Conservation (phyloP, 2,797 vertebrate genomes). For the Cyprinodon diabolis region DNA sequence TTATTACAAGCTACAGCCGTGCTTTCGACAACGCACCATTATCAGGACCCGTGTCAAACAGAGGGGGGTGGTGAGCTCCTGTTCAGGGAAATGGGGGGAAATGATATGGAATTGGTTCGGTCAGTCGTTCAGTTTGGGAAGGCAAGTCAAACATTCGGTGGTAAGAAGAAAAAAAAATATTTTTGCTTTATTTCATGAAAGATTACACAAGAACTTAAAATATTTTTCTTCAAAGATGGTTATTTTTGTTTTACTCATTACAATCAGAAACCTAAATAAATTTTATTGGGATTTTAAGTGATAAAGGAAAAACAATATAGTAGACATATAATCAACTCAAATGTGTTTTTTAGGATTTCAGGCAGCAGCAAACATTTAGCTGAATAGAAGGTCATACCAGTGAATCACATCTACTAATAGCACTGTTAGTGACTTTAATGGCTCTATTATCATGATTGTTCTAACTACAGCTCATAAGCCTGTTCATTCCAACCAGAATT, state of each 20-base stretch:
- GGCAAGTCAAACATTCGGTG: slow-evolving; percentile 4
- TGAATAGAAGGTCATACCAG: background rate
- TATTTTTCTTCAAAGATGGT: no score
- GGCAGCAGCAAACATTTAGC: background rate
- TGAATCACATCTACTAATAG: background rate
- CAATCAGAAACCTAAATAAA: background rate
- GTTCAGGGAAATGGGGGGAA: slow-evolving; percentile 25
- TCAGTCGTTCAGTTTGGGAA: slow-evolving; percentile 24
- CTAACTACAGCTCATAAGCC: background rate
- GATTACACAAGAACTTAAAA: no score
- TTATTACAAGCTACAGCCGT: slow-evolving; percentile 53
- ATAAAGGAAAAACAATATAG: background rate
- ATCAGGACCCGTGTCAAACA: slow-evolving; percentile 46
- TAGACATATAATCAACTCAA: background rate
- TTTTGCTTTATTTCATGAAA: no score
- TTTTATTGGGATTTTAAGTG: background rate
- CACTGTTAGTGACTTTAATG: background rate
- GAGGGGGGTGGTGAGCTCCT: slow-evolving; percentile 20
- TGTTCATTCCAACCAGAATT: background rate
- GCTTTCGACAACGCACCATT: slow-evolving; percentile 64
- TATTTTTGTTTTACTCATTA: background rate
- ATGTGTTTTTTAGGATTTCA: background rate
- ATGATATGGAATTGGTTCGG: slow-evolving; percentile 34
- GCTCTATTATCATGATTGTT: background rate
- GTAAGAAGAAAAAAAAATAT: background rate